Percentiles rank a stretch among this genome's conserved stretches.
These are phyloP conservation scores for Nycticebus coucang DNA, from an alignment of 2,113 vertebrate genomes.

Conservation along the genomic window DNA sequence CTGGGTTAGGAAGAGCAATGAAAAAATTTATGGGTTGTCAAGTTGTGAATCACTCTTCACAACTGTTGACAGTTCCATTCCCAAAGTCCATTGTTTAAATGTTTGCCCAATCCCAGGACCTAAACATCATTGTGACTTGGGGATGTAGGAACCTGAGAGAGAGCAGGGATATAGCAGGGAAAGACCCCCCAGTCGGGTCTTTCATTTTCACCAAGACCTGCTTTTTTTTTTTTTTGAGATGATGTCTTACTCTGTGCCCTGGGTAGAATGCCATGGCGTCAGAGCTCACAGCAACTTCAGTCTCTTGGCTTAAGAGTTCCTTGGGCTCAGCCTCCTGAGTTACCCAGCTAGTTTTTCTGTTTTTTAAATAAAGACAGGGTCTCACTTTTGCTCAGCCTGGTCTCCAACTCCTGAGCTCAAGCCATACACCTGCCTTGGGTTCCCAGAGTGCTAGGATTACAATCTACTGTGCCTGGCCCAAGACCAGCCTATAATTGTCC, in stretches of 20 bases:
- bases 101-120: background rate
- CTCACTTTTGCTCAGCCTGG: too few species aligned
- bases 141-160: background rate
- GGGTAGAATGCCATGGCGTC: too few species aligned
- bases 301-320: too few species aligned
- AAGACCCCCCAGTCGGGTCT: background rate
- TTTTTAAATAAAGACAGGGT: too few species aligned
- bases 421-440: too few species aligned
- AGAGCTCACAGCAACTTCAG: too few species aligned
- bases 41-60: constrained; percentile 12
- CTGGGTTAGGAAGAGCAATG: constrained; percentile 45
- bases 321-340: too few species aligned
- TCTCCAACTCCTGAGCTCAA: too few species aligned
- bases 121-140: background rate
- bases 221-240: background rate
- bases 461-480: background rate
- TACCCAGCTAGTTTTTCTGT: too few species aligned
- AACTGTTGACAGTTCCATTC: constrained; percentile 18
- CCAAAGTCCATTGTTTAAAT: constrained; percentile 26
- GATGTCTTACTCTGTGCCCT: too few species aligned
- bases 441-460: too few species aligned
- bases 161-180: background rate
- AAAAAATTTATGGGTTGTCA: background rate
- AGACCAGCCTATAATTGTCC: background rate
- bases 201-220: constrained; percentile 5